phyloP scores from a whole-genome alignment of 2,113 vertebrate genomes.

The Lagopus muta region DNA sequence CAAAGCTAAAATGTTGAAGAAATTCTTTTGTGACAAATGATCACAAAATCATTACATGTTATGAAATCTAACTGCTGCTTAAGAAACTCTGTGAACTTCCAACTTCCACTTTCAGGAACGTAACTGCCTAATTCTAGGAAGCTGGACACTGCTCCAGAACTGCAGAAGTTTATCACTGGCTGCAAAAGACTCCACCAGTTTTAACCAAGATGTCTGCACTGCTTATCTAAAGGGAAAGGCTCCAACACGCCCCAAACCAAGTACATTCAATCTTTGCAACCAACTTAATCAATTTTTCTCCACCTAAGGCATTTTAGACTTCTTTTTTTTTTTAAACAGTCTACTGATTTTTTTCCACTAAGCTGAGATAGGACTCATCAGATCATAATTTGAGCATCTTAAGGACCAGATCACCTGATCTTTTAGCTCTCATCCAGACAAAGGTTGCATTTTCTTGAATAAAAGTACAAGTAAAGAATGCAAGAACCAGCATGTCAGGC shows the following conservation, averaged over 20 bases:
- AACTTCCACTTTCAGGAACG: conserved; percentile 36
- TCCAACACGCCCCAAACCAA: neutral
- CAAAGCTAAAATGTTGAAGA: neutral
- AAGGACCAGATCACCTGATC: neutral
- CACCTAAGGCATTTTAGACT: neutral
- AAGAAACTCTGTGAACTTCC: conserved; percentile 31
- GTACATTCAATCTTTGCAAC: conserved; percentile 2
- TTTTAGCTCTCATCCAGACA: neutral
- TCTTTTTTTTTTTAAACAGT: neutral
- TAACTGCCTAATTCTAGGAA: neutral
- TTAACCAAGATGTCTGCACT: neutral
- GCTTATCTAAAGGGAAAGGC: neutral
- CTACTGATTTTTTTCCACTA: conserved; percentile 4
- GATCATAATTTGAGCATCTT: neutral
- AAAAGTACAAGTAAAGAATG: neutral
- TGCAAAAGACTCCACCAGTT: neutral
- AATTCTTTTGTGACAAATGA: neutral
- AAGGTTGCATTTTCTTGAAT: neutral
- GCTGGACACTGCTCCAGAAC: neutral
- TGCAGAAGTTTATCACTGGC: neutral
- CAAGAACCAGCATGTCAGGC: neutral
- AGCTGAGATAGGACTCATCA: neutral
- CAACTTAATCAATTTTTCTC: neutral
- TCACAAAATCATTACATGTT: neutral
- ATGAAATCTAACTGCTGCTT: conserved; percentile 40